These are phyloP conservation scores for Leiothrix lutea DNA, from an alignment of 2,113 vertebrate genomes.

Conservation along the genomic window DNA sequence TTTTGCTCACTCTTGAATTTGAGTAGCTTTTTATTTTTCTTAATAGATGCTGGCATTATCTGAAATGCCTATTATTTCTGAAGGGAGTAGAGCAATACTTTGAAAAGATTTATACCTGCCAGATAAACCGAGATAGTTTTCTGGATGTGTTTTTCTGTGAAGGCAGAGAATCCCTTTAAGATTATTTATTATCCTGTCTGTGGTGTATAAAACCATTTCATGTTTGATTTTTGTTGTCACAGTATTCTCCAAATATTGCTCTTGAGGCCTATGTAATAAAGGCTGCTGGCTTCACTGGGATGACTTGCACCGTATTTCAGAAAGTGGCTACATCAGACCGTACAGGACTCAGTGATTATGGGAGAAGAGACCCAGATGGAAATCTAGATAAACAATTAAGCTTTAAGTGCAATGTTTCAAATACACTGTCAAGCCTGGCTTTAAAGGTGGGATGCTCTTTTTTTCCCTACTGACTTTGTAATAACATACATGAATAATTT, in stretches of 20 bases:
- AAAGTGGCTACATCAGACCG: conserved; percentile 85
- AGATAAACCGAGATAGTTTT: background rate
- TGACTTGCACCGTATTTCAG: conserved; percentile 95
- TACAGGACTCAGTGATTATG: conserved; percentile 72
- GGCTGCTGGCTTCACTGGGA: conserved; percentile 87
- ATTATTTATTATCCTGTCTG: background rate
- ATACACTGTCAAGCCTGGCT: conserved; percentile 86
- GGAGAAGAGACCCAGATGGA: conserved; percentile 78
- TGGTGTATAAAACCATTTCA: background rate
- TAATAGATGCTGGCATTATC: background rate
- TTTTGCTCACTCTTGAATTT: background rate
- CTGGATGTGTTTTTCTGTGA: background rate
- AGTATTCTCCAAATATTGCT: conserved; percentile 96
- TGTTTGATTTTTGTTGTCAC: conserved; percentile 14
- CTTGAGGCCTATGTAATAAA: conserved; percentile 91
- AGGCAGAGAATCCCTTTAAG: background rate
- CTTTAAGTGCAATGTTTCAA: conserved; percentile 95
- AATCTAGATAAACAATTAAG: conserved; percentile 90
- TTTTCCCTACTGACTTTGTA: background rate
- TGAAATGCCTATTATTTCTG: background rate
- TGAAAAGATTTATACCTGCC: background rate
- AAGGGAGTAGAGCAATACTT: background rate
- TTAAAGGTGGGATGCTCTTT: conserved; percentile 80
- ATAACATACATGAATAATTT: background rate
- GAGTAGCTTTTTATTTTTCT: background rate